Evolutionary conservation across 2,888 invertebrate species (phyloP), one percentile per base, ranked within the genome.

Genomic region (Meganola albula): DNA sequence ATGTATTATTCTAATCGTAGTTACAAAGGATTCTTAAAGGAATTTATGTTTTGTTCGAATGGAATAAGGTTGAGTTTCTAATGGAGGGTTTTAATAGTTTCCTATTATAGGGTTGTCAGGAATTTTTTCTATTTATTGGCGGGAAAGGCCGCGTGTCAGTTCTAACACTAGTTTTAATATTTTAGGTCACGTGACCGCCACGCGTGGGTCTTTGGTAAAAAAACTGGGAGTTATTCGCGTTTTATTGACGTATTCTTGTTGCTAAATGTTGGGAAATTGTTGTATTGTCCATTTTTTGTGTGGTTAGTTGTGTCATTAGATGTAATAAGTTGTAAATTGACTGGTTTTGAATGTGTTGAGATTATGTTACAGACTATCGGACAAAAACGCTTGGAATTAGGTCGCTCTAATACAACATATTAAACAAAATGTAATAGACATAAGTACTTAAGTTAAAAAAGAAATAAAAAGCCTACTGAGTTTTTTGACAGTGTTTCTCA

Each of bases 81-180:
- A 29, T 50, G 48, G 1, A 1, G 1, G 1, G 4, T 4, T 4
- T 10, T 12, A 27, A 25, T 34, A 35, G 38, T 40, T 42, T 53
- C 52, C 38, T 46, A 53, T 49, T 62, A 61, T 63, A 77, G 74
- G 78, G 74, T 67, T 78, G 74, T 63, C 71, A 71, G 49, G 47
- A 54, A 62, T 61, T 67, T 75, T 74, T 66, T 68, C 76, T 78
- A 82, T 84, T 84, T 83, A 83, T 84, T 82, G 83, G 85, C 82
- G 84, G 84, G 84, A 83, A 84, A 69, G 69, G 78, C 71, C 84
- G 78, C 84, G 85, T 85, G 85, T 85, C 83, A 80, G 66, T 58
- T 80, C 80, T 84, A 80, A 85, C 85, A 85, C 85, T 79, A 83
- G 80, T 82, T 84, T 82, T 84, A 85, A 84, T 84, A 84, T 84